These are phyloP conservation scores for Leucoptera coffeella DNA, from an alignment of 2,888 invertebrate species.

Conservation along the genomic window DNA sequence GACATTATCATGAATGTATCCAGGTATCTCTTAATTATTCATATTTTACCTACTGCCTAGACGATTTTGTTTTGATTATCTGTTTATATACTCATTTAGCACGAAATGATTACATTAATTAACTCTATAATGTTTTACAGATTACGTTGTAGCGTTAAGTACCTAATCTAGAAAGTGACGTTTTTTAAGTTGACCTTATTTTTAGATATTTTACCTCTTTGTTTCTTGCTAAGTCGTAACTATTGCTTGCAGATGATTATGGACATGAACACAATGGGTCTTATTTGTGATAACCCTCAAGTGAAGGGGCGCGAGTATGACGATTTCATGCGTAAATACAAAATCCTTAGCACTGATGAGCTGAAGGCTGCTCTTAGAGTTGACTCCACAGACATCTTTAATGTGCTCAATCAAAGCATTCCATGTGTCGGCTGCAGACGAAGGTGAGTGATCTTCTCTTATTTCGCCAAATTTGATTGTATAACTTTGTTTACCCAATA, in stretches of 20 bases:
- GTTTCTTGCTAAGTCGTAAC: conserved; percentile 7
- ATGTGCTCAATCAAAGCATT: conserved; percentile 82
- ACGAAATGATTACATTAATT: too few relatives aligned
- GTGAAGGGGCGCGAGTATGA: conserved; percentile 79
- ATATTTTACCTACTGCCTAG: too few relatives aligned
- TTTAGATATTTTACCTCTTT: conserved; percentile 11
- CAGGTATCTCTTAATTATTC: too few relatives aligned
- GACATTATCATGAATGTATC: conserved; percentile 43
- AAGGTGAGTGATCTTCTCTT: conserved; percentile 54
- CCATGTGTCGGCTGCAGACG: conserved; percentile 92
- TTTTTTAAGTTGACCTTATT: conserved; percentile 37
- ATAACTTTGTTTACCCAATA: too few relatives aligned
- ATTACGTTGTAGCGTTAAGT: conserved; percentile 14
- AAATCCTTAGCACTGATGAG: conserved; percentile 70
- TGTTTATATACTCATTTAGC: too few relatives aligned
- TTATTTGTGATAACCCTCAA: conserved; percentile 75
- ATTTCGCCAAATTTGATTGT: too few relatives aligned
- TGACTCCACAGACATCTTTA: conserved; percentile 73
- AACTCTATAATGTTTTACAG: too few relatives aligned
- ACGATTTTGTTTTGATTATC: too few relatives aligned
- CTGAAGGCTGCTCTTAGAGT: conserved; percentile 76
- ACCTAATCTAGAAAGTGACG: conserved; percentile 23
- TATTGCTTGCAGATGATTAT: conserved; percentile 74
- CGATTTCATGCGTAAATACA: conserved; percentile 78
- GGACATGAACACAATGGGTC: conserved; percentile 81